Evolutionary conservation across 2,113 vertebrate species (phyloP), one percentile per base, ranked within the genome.

Genomic region (Paradoxurus hermaphroditus): DNA sequence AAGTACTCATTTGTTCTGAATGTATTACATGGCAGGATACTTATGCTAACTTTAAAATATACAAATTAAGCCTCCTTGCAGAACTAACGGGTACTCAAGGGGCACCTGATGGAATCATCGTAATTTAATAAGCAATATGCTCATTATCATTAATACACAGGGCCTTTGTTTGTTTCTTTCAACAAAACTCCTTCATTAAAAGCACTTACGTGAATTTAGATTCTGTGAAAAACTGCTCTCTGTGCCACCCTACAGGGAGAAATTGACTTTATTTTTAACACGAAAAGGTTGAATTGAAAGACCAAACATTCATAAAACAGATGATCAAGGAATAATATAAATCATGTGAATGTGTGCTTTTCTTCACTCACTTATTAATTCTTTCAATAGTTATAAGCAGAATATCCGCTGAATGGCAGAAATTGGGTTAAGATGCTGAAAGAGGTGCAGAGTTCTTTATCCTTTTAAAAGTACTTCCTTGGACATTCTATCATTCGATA

Each of bases 61-160:
- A 98, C 90, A 97, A 93, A 53, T 65, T 95, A 96, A 96, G 59
- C 63, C 90, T 79, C 36, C 94, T 98, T 94, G 84, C 90, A 44
- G 67, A 97, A 75, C 49, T 93, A 90, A 95, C n/a, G 86, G 86
- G 82, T 92, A 98, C 97, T 98, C 93, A 98, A 97, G 94, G 85
- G 98, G 91, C 89, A 98, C 78, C 91, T 98, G 97, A 97, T 98
- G 96, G 94, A 93, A 94, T 90, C 96, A 97, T 96, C 96, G 97
- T 88, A 97, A 97, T 97, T 98, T 98, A 98, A 95, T 98, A 97
- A 98, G 96, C 95, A 97, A 96, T 97, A 98, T 82, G 95, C 73
- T 98, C 94, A 95, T 98, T 98, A 97, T 84, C 68, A 89, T 90
- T 90, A 92, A 73, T 63, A 11, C 21, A 59, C 25, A 51, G 36